These are phyloP conservation scores for Tipula confusa DNA, from an alignment of 2,888 invertebrate species.

Conservation along the genomic window DNA sequence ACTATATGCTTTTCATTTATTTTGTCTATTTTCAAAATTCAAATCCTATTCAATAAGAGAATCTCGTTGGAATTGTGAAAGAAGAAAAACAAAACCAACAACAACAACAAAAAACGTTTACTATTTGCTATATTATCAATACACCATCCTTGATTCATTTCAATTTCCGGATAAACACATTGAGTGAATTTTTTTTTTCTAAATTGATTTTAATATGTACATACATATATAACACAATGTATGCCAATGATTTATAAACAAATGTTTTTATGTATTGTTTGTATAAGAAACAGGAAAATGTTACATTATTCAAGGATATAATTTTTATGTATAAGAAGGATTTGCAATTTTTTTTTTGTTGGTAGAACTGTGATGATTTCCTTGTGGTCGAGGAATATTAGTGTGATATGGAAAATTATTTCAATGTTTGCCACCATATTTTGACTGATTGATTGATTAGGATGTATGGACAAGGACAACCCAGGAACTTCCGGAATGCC, in stretches of 20 bases:
- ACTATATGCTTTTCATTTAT: neutral
- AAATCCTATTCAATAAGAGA: neutral
- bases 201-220: neutral
- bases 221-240: neutral
- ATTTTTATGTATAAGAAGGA: neutral
- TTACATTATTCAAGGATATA: neutral
- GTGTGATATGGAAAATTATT: no score
- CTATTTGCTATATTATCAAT: neutral
- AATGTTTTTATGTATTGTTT: neutral
- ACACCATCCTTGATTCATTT: constrained; percentile 25
- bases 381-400: no score
- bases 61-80: neutral
- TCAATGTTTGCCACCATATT: no score
- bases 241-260: neutral
- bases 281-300: neutral
- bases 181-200: neutral
- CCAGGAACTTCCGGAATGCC: no score
- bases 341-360: no score
- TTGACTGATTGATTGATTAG: no score
- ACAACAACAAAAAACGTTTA: no score
- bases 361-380: no score
- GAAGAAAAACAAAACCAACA: no score
- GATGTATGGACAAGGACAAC: no score
- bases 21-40: neutral
- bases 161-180: constrained; percentile 20